Percentiles rank a stretch among this genome's conserved stretches.
These are phyloP conservation scores for Odontocerum albicorne DNA, from an alignment of 2,888 invertebrate genomes.

Conservation along the genomic window DNA sequence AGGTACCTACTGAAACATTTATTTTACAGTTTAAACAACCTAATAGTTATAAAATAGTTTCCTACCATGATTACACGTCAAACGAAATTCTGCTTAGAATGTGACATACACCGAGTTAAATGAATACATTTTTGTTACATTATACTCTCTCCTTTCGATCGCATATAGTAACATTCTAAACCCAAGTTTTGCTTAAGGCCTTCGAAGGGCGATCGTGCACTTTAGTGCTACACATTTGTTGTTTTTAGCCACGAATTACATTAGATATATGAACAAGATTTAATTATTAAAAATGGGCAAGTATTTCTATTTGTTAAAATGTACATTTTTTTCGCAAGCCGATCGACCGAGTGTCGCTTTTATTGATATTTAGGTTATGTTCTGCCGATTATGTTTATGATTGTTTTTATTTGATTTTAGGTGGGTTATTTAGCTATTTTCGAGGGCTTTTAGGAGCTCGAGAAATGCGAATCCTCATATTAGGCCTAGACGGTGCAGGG, in stretches of 20 bases:
- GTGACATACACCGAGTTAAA: slow-evolving; percentile 17
- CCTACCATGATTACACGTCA: slow-evolving; percentile 35
- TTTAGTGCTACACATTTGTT: slow-evolving; percentile 16
- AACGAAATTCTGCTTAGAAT: slow-evolving; percentile 30
- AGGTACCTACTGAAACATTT: not conserved
- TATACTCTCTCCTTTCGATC: not conserved
- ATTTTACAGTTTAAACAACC: not conserved
- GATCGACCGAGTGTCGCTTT: slow-evolving; percentile 1
- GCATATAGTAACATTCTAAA: slow-evolving; percentile 16
- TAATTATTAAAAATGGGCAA: slow-evolving; percentile 17
- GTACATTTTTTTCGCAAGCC: not conserved
- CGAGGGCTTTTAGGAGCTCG: slow-evolving; percentile 92
- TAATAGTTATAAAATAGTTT: not conserved
- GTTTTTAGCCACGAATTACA: slow-evolving; percentile 6
- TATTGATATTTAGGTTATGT: slow-evolving; percentile 30
- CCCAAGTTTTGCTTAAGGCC: slow-evolving; percentile 9
- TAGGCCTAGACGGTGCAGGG: slow-evolving; percentile 98
- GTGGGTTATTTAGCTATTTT: slow-evolving; percentile 96
- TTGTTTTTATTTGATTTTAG: slow-evolving; percentile 53
- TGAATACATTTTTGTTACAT: not conserved
- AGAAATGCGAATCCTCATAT: slow-evolving; percentile 97
- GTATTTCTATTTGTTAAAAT: not conserved
- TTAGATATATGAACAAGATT: slow-evolving; percentile 19
- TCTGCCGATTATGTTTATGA: slow-evolving; percentile 19
- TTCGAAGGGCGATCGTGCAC: slow-evolving; percentile 11